Evolutionary conservation across 2,888 invertebrate species (phyloP).

Genomic region (Schizaphis graminum): DNA sequence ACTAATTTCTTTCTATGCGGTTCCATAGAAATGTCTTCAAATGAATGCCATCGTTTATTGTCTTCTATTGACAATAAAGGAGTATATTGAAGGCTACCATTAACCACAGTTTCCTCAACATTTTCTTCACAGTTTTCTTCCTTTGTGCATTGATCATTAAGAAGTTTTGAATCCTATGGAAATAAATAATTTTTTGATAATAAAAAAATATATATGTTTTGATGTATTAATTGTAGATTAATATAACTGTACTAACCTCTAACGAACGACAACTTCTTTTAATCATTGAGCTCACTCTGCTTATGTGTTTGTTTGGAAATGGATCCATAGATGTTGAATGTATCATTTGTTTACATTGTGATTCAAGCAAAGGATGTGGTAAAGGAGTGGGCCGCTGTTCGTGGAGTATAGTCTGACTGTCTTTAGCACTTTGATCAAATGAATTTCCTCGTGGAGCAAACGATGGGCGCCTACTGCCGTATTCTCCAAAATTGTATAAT

Average conservation of each 20-base stretch:
- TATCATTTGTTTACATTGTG: constrained; percentile 66
- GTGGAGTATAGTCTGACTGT: constrained; percentile 45
- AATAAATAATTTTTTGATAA: background rate
- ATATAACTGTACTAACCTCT: constrained; percentile 67
- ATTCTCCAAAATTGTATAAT: constrained; percentile 73
- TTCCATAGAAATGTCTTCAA: constrained; percentile 76
- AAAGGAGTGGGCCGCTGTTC: constrained; percentile 46
- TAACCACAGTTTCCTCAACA: constrained; percentile 67
- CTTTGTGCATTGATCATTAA: constrained; percentile 34
- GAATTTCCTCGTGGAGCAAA: constrained; percentile 76
- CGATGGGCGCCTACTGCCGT: constrained; percentile 78
- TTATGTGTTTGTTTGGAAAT: constrained; percentile 72
- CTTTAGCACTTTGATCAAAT: constrained; percentile 70
- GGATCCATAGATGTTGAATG: constrained; percentile 77
- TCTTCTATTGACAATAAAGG: constrained; percentile 71
- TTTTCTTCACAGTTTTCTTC: constrained; percentile 41
- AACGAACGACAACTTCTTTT: constrained; percentile 70
- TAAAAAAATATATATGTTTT: background rate
- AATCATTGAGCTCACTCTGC: constrained; percentile 67
- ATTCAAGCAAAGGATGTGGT: constrained; percentile 60
- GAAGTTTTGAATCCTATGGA: constrained; percentile 57
- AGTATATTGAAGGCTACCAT: constrained; percentile 70
- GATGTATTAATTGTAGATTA: background rate
- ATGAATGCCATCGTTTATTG: constrained; percentile 83
- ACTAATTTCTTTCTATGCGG: constrained; percentile 74